Evolutionary conservation across 2,888 invertebrate species (phyloP).

Genomic region (Phalera bucephala): DNA sequence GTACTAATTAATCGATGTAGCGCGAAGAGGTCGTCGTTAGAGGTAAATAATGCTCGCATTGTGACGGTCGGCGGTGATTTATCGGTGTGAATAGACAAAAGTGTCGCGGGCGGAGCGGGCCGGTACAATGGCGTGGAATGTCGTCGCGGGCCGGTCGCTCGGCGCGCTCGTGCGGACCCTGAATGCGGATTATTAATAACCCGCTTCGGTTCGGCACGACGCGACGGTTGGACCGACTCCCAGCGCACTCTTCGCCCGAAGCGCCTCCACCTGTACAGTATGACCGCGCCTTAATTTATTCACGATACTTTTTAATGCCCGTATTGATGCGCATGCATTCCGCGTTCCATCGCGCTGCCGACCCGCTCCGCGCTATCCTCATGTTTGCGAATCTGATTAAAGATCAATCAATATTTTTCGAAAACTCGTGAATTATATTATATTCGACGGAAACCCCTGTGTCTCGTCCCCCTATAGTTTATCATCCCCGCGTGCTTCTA

Average conservation of each 20-base stretch:
- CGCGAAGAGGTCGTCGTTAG: slow-evolving; percentile 68
- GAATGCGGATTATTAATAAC: slow-evolving; percentile 82
- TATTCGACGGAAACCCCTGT: slow-evolving; percentile 47
- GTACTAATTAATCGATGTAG: slow-evolving; percentile 81
- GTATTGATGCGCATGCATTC: slow-evolving; percentile 40
- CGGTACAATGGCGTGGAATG: slow-evolving; percentile 78
- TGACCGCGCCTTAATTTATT: slow-evolving; percentile 61
- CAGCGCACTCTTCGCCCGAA: slow-evolving; percentile 62
- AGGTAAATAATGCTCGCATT: slow-evolving; percentile 76
- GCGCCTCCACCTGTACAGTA: slow-evolving; percentile 70
- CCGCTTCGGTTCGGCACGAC: slow-evolving; percentile 60
- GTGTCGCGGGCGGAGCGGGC: slow-evolving; percentile 76
- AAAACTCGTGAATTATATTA: slow-evolving; percentile 57
- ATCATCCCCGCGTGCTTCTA: slow-evolving; percentile 48
- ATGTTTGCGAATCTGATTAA: slow-evolving; percentile 43
- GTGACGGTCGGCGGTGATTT: slow-evolving; percentile 72
- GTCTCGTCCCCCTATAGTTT: slow-evolving; percentile 47
- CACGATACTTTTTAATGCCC: slow-evolving; percentile 59
- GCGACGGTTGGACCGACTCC: slow-evolving; percentile 47
- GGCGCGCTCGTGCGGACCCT: slow-evolving; percentile 72
- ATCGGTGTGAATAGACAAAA: slow-evolving; percentile 80
- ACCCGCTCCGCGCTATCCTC: slow-evolving; percentile 16
- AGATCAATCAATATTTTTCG: slow-evolving; percentile 48
- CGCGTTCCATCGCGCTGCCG: slow-evolving; percentile 25
- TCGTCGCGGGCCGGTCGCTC: slow-evolving; percentile 69